Conservation (phyloP, 2,113 vertebrate genomes). For the Corythornis vintsioides region DNA sequence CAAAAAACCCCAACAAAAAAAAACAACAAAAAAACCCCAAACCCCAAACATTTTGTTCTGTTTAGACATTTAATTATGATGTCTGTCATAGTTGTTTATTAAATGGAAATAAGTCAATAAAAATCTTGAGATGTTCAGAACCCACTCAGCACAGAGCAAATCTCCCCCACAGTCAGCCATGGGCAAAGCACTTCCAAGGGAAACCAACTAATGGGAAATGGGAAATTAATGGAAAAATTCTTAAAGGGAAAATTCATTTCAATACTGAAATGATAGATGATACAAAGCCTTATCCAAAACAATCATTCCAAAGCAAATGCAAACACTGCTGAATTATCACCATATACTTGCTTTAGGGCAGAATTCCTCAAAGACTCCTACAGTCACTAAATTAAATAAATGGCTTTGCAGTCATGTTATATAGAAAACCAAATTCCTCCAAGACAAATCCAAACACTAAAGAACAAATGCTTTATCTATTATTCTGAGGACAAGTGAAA, state of each 20-base stretch:
- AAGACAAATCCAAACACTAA: neutral
- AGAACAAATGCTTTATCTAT: neutral
- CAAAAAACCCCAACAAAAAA: too few relatives aligned
- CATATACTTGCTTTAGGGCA: neutral
- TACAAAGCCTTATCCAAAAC: neutral
- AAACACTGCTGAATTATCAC: neutral
- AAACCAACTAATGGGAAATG: neutral
- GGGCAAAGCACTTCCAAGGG: conserved; percentile 43
- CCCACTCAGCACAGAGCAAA: conserved; percentile 15
- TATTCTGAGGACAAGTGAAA: neutral
- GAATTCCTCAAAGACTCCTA: neutral
- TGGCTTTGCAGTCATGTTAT: neutral
- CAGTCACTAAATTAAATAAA: neutral
- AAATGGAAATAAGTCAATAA: conserved; percentile 50
- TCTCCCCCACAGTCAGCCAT: conserved; percentile 20
- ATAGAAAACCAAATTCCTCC: neutral
- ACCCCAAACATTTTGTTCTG: conserved; percentile 35
- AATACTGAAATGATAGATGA: neutral
- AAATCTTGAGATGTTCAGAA: conserved; percentile 50
- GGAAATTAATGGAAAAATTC: too few relatives aligned
- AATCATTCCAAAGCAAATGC: neutral
- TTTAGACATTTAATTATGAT: conserved; percentile 55
- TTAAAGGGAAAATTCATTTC: neutral
- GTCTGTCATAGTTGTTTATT: conserved; percentile 58
- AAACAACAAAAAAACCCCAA: too few relatives aligned